phyloP scores from a whole-genome alignment of 2,797 vertebrate species.

The Ptychadena robeensis region DNA sequence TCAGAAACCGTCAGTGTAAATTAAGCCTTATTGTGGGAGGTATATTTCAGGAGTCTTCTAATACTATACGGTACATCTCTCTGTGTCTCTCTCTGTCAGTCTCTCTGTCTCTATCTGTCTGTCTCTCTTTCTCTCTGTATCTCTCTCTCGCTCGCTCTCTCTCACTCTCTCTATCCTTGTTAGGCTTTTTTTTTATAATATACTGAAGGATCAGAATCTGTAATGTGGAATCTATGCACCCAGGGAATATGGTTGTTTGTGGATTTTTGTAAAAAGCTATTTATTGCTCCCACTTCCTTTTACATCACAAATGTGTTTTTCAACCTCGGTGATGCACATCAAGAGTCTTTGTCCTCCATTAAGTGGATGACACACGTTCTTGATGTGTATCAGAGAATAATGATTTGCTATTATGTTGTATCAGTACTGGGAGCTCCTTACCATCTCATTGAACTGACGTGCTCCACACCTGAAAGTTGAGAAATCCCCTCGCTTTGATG shows the following conservation, averaged over 20 bases:
- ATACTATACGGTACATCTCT: no score
- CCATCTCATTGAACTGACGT: conserved; percentile 22
- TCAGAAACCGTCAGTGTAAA: no score
- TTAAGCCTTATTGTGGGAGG: no score
- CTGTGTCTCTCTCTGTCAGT: no score
- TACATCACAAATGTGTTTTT: conserved; percentile 43
- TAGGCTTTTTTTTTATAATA: not conserved
- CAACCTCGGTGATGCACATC: not conserved
- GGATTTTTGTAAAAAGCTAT: conserved; percentile 17
- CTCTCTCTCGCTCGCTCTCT: no score
- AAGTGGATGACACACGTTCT: conserved; percentile 21
- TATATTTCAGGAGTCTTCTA: no score
- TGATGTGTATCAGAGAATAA: conserved; percentile 28
- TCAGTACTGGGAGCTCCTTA: not conserved
- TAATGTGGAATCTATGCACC: not conserved
- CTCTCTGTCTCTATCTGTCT: no score
- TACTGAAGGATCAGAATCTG: not conserved
- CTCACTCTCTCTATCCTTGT: not conserved
- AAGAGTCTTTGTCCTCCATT: conserved; percentile 38
- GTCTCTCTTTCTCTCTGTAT: no score
- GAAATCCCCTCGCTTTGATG: conserved; percentile 50
- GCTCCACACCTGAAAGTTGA: conserved; percentile 26
- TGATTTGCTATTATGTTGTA: conserved; percentile 24
- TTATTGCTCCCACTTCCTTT: conserved; percentile 31
- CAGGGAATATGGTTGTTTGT: not conserved